A percentile compares a stretch with the other conserved stretches of the same genome.
Conservation (phyloP, 1,140 invertebrate species). For the Drosophila virilis region DNA sequence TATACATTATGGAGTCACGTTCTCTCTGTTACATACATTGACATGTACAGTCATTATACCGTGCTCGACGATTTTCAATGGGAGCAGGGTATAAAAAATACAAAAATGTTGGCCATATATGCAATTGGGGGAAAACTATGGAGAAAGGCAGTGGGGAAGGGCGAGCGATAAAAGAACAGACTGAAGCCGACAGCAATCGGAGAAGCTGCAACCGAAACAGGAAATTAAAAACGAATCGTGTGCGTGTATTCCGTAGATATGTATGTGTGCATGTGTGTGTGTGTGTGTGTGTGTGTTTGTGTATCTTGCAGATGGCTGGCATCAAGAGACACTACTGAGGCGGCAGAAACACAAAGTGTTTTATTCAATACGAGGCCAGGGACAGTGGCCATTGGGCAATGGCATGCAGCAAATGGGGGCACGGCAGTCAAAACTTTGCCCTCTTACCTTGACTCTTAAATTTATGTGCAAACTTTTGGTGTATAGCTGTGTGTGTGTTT, state of each 20-base stretch:
- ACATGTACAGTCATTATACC: no score
- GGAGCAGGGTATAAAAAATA: neutral
- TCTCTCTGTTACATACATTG: no score
- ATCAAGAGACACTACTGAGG: conserved; percentile 43
- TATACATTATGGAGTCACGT: no score
- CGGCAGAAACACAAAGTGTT: conserved; percentile 63
- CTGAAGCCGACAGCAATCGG: conserved; percentile 31
- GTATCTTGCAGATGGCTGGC: conserved; percentile 29
- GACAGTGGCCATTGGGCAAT: conserved; percentile 6
- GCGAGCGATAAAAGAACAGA: conserved; percentile 36
- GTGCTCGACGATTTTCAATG: no score
- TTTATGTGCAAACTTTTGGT: conserved; percentile 74
- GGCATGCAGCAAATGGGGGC: conserved; percentile 16
- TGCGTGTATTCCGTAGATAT: conserved; percentile 27
- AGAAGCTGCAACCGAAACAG: conserved; percentile 52
- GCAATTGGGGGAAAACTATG: conserved; percentile 55
- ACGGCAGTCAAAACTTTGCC: conserved; percentile 62
- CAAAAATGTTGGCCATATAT: conserved; percentile 56
- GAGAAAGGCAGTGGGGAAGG: conserved; percentile 19
- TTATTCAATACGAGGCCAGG: conserved; percentile 66
- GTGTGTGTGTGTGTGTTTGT: conserved; percentile 7
- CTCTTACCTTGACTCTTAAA: conserved; percentile 77
- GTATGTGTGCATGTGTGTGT: conserved; percentile 18
- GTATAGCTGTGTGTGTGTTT: conserved; percentile 26
- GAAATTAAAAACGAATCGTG: conserved; percentile 77